phyloP scores from a whole-genome alignment of 2,888 invertebrate genomes.

The Muscina levida region DNA sequence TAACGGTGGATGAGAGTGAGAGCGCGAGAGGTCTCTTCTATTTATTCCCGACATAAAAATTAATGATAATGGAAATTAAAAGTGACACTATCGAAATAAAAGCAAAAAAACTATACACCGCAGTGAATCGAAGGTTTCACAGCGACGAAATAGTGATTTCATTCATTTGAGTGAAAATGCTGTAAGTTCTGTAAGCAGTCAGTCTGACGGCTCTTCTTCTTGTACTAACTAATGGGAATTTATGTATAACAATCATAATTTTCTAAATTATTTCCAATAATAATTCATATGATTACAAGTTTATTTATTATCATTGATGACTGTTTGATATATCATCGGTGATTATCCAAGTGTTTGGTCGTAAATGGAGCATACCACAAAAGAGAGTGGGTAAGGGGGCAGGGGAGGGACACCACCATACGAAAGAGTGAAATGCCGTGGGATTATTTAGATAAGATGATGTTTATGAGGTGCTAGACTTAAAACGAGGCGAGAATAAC shows the following conservation, averaged over 20 bases:
- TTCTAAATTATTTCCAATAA: slow-evolving; percentile 14
- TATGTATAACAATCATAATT: slow-evolving; percentile 10
- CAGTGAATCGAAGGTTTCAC: too few relatives aligned
- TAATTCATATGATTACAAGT: not conserved
- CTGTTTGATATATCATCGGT: slow-evolving; percentile 5
- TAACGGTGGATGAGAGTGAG: too few relatives aligned
- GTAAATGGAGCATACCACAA: slow-evolving; percentile 22
- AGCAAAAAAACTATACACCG: not conserved
- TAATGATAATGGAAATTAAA: slow-evolving; percentile 41
- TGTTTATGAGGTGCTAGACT: too few relatives aligned
- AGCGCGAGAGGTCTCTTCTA: not conserved
- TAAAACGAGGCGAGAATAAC: too few relatives aligned
- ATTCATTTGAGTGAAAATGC: too few relatives aligned
- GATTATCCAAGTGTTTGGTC: slow-evolving; percentile 37
- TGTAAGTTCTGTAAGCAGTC: too few relatives aligned
- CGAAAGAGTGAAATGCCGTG: too few relatives aligned
- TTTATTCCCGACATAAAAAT: slow-evolving; percentile 33
- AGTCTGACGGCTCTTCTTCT: too few relatives aligned
- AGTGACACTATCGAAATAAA: slow-evolving; percentile 24
- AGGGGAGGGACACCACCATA: too few relatives aligned
- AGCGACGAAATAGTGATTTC: too few relatives aligned
- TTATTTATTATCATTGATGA: slow-evolving; percentile 23
- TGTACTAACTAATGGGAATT: not conserved
- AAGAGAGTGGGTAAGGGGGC: too few relatives aligned
- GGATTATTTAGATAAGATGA: too few relatives aligned